A percentile compares a stretch with the other conserved stretches of the same genome.
phyloP scores from a whole-genome alignment of 2,888 invertebrate species.

The Troglohyphantes excavatus region DNA sequence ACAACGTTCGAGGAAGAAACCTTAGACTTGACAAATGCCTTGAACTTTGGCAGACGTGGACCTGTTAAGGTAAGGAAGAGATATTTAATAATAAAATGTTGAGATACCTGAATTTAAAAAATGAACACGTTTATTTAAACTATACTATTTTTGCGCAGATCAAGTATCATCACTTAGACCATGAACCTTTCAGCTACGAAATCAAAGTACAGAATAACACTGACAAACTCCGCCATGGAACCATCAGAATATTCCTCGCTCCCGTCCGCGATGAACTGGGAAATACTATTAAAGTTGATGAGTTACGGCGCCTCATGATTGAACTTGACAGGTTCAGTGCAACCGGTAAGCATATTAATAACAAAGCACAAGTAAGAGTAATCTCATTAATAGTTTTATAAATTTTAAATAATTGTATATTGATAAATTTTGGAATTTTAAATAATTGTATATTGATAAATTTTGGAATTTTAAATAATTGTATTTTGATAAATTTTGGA shows the following conservation, averaged over 20 bases:
- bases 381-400: no score
- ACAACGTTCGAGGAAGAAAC: conserved; percentile 89
- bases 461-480: no score
- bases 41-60: conserved; percentile 84
- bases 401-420: no score
- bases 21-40: conserved; percentile 89
- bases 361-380: no score
- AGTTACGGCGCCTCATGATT: conserved; percentile 87
- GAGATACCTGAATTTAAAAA: background rate
- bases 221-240: conserved; percentile 85
- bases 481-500: no score
- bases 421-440: no score
- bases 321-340: conserved; percentile 89
- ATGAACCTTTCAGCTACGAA: conserved; percentile 87
- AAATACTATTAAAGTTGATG: conserved; percentile 85
- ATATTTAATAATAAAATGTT: background rate
- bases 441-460: no score
- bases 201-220: conserved; percentile 82
- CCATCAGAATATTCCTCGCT: conserved; percentile 88
- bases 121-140: background rate
- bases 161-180: conserved; percentile 87
- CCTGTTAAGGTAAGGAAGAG: conserved; percentile 47
- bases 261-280: conserved; percentile 87
- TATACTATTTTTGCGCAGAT: conserved; percentile 37
- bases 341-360: conserved; percentile 85